These are phyloP conservation scores for Equus quagga DNA, from an alignment of 2,113 vertebrate genomes.

Conservation along the genomic window DNA sequence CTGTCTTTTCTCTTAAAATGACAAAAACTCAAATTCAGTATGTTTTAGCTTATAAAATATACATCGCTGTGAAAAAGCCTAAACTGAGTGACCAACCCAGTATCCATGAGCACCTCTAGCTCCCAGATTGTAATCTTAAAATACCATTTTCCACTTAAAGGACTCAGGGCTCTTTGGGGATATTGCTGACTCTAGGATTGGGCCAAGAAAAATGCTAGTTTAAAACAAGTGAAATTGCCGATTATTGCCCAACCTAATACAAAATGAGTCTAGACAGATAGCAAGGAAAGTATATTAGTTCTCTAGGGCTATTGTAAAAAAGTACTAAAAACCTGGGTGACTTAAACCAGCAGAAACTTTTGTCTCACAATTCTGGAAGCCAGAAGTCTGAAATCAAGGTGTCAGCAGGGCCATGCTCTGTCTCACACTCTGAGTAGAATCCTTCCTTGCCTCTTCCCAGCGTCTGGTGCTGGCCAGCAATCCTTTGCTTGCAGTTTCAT, in stretches of 20 bases:
- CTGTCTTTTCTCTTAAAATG: constrained; percentile 5
- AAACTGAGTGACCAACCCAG: not conserved
- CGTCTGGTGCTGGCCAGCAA: not conserved
- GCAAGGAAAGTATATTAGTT: not conserved
- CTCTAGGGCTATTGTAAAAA: too few relatives aligned
- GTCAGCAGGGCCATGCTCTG: not conserved
- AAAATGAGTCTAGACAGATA: not conserved
- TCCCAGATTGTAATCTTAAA: not conserved
- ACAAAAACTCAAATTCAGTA: not conserved
- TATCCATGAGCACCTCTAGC: not conserved
- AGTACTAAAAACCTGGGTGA: not conserved
- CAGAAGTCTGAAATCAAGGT: not conserved
- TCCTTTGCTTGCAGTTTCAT: not conserved
- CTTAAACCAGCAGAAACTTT: not conserved
- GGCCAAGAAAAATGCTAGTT: not conserved
- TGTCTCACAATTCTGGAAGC: not conserved
- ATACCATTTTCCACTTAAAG: not conserved
- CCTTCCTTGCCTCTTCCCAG: not conserved
- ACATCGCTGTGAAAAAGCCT: not conserved
- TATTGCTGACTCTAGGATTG: not conserved
- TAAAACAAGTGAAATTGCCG: constrained; percentile 25
- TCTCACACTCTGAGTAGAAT: not conserved
- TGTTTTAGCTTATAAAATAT: not conserved
- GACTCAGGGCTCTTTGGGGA: not conserved
- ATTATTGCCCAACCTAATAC: not conserved